Base-by-base conservation (phyloP, 2,113 vertebrate species). In the Archocentrus centrarchus region DNA sequence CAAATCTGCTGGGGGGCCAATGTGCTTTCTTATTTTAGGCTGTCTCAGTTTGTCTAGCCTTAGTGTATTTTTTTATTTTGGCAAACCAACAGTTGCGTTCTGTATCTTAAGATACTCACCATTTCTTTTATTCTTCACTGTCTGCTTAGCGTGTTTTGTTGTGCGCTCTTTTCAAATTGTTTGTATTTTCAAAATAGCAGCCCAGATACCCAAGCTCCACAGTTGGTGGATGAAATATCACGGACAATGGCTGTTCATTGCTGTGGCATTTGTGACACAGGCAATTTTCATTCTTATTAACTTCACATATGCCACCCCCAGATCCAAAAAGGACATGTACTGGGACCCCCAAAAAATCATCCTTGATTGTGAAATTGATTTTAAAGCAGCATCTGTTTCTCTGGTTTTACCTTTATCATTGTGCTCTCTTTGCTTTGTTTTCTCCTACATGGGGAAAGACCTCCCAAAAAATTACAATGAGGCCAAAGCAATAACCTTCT, bases 381-480 rank as follows among this genome's bases (percentile, higher is more conserved):
- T 70, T 0, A 2, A 0, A 1, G 20, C 44, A 10, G 24, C 73
- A 7, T 1, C 6, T 0, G 6, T 81, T 5, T 75, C 92, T 24
- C 8, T 80, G 0, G 0, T 78, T 75, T 94, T 95, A 63, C 91
- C 92, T 3, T 18, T 70, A 5, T 73, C 89, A 10, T 91, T 98
- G 24, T 90, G 94, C 2, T 30, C 27, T 35, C 75, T 96, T 30
- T 96, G 97, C 90, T 98, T 97, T 18, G 75, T 79, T 68, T 97
- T 97, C 88, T 97, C 97, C 84, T 98, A 97, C 91, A 93, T 95
- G 94, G 97, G 97, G 55, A 97, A 96, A 62, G 97, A 97, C 77
- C 96, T 98, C 7, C 97, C 98, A 0, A 97, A 97, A 86, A 97
- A 97, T 88, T 98, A 98, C 92, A 98, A 95, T 1, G 97, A 98